Conservation (phyloP, 2,113 vertebrate species). For the Atlantisia rogersi region DNA sequence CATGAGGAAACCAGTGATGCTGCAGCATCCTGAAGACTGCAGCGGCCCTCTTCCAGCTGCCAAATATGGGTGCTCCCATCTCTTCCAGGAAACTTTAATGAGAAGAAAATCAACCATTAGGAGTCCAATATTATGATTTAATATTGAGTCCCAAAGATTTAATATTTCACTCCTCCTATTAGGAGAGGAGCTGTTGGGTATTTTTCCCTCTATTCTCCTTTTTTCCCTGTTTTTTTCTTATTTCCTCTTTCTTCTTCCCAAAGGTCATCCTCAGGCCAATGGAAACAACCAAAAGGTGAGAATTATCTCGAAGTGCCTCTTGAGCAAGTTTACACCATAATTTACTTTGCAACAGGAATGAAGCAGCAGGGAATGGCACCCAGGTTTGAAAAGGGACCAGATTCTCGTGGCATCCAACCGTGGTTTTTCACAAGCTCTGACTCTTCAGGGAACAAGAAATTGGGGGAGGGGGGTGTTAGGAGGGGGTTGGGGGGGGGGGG, state of each 20-base stretch:
- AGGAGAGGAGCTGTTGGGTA: neutral
- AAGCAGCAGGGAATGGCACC: slow-evolving; percentile 22
- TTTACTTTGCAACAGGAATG: neutral
- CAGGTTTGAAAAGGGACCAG: neutral
- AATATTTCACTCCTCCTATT: neutral
- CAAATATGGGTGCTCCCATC: neutral
- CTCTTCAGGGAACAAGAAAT: neutral
- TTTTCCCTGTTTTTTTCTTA: neutral
- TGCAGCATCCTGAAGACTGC: neutral
- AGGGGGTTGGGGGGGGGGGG: too few relatives aligned
- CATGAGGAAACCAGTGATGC: neutral
- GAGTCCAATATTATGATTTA: neutral
- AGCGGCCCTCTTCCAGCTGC: neutral
- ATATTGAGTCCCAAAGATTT: neutral
- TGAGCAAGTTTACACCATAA: neutral
- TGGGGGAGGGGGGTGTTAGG: too few relatives aligned
- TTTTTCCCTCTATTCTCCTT: neutral
- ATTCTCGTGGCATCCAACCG: neutral
- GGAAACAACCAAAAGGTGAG: neutral
- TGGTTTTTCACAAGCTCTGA: neutral
- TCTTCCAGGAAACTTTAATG: neutral
- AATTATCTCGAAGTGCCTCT: neutral
- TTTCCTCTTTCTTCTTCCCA: neutral
- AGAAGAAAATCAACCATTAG: neutral
- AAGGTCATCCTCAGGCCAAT: neutral